Percentiles rank a stretch among this genome's conserved stretches.
Evolutionary conservation across 2,888 invertebrate species (phyloP).

Genomic region (Xanthia togata): DNA sequence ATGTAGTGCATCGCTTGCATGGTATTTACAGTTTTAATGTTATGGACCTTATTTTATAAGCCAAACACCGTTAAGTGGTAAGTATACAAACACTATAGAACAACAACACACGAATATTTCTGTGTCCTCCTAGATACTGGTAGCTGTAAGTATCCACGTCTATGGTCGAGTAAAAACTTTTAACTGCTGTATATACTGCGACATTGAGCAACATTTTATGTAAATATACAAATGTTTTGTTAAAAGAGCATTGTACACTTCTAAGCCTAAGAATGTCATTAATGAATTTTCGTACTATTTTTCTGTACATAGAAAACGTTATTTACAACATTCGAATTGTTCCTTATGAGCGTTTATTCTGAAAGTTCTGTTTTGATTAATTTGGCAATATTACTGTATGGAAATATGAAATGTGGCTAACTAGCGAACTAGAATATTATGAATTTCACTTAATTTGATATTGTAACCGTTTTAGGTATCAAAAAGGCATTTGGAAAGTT

Average conservation of each 20-base stretch:
- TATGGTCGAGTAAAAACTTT: conserved; percentile 63
- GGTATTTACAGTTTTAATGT: conserved; percentile 67
- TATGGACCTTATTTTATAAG: conserved; percentile 60
- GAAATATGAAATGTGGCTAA: too few species aligned
- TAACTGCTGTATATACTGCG: conserved; percentile 86
- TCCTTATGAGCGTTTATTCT: neutral
- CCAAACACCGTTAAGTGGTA: conserved; percentile 71
- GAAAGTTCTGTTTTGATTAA: too few species aligned
- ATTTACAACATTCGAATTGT: conserved; percentile 40
- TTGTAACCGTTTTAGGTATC: too few species aligned
- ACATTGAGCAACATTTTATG: conserved; percentile 71
- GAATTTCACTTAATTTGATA: too few species aligned
- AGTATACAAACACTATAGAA: conserved; percentile 71
- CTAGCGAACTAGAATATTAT: too few species aligned
- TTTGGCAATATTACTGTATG: too few species aligned
- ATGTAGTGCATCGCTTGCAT: conserved; percentile 74
- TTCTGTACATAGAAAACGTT: conserved; percentile 42
- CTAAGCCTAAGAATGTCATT: conserved; percentile 66
- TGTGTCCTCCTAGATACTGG: conserved; percentile 24
- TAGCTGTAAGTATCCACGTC: conserved; percentile 69
- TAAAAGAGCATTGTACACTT: conserved; percentile 71
- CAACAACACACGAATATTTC: conserved; percentile 56
- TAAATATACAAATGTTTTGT: conserved; percentile 71
- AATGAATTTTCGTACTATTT: conserved; percentile 33
- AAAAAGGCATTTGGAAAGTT: too few species aligned